phyloP scores from a whole-genome alignment of 2,797 vertebrate species.

The Dipus sagitta region DNA sequence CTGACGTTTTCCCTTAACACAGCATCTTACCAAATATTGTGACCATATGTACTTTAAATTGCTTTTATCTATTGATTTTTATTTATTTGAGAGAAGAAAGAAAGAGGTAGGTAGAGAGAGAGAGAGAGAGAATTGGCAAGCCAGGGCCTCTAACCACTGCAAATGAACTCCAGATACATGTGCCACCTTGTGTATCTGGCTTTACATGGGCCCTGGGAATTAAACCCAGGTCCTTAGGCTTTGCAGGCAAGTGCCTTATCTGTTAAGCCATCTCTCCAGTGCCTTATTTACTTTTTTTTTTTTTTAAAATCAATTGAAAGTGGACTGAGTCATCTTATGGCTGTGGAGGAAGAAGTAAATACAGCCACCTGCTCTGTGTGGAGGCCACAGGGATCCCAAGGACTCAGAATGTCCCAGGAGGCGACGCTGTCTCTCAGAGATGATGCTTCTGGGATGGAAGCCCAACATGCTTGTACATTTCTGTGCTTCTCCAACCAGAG shows the following conservation, averaged over 20 bases:
- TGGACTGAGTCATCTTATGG: background rate
- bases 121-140: too few species aligned
- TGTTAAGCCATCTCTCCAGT: too few species aligned
- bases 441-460: accelerated
- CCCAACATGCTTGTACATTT: background rate
- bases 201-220: too few species aligned
- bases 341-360: accelerated
- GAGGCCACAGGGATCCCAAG: background rate
- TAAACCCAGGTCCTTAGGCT: too few species aligned
- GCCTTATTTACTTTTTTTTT: too few species aligned
- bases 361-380: background rate
- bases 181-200: too few species aligned
- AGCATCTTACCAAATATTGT: background rate
- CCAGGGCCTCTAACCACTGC: too few species aligned
- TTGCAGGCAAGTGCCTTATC: too few species aligned
- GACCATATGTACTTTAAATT: background rate
- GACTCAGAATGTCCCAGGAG: accelerated
- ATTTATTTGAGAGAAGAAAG: too few species aligned
- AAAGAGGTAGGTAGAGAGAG: too few species aligned
- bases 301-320: background rate
- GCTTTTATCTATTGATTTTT: too few species aligned
- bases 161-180: too few species aligned
- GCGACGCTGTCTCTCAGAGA: accelerated
- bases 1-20: background rate
- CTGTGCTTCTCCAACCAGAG: background rate